Evolutionary conservation across 1,140 invertebrate genomes (phyloP).

Genomic region (Sarcophaga bullata): DNA sequence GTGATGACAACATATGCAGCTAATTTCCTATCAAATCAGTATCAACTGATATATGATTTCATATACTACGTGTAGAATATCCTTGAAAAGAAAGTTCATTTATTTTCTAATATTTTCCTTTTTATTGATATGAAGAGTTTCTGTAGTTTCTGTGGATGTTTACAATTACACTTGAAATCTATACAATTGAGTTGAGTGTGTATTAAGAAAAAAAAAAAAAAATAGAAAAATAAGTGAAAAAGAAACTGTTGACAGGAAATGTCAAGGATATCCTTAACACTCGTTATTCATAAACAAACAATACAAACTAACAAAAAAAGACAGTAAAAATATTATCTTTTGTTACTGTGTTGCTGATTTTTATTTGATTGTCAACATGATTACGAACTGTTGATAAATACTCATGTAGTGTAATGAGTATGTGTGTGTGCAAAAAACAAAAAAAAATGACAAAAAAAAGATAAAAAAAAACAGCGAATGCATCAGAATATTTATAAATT

Average conservation of each 20-base stretch:
- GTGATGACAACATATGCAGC: constrained; percentile 36
- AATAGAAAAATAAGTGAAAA: background rate
- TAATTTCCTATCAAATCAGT: constrained; percentile 40
- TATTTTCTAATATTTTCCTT: background rate
- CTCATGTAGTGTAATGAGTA: too few relatives aligned
- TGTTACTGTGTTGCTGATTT: background rate
- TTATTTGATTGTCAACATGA: constrained; percentile 30
- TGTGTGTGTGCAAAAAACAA: constrained; percentile 22
- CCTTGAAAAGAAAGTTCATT: background rate
- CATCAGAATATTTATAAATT: constrained; percentile 12
- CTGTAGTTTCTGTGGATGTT: background rate
- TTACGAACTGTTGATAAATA: constrained; percentile 38
- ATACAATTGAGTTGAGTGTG: constrained; percentile 36
- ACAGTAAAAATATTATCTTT: background rate
- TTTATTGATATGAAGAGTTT: background rate
- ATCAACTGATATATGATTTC: constrained; percentile 27
- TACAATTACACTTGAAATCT: constrained; percentile 38
- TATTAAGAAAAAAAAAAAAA: constrained; percentile 15
- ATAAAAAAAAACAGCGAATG: too few relatives aligned
- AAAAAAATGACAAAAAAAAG: background rate
- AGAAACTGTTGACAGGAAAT: constrained; percentile 41
- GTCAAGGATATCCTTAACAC: constrained; percentile 45
- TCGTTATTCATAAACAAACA: constrained; percentile 3
- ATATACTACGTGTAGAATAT: background rate
- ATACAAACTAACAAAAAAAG: background rate